Percentiles rank a stretch among this genome's conserved stretches.
phyloP scores from a whole-genome alignment of 2,113 vertebrate genomes.

The Rhea pennata region DNA sequence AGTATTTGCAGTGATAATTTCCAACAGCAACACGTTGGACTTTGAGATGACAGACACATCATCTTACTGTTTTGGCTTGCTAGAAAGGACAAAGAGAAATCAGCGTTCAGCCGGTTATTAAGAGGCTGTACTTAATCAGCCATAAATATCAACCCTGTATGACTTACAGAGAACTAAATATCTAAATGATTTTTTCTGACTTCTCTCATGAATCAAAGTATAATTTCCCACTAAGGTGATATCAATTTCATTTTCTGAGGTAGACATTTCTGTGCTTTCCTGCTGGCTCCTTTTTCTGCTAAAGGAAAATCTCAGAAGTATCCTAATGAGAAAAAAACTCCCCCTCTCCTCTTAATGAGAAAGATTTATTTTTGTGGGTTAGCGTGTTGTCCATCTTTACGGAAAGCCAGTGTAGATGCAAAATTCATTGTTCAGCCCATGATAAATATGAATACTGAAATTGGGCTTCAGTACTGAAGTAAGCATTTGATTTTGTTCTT shows the following conservation, averaged over 20 bases:
- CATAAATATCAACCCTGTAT: background rate
- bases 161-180: background rate
- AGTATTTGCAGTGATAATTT: background rate
- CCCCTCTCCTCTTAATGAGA: background rate
- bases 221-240: background rate
- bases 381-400: background rate
- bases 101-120: background rate
- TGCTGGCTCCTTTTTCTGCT: background rate
- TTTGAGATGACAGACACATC: background rate
- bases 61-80: background rate
- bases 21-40: background rate
- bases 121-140: background rate
- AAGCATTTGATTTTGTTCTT: background rate
- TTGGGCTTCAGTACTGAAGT: background rate
- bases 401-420: background rate
- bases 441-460: background rate
- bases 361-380: background rate
- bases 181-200: background rate
- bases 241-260: background rate
- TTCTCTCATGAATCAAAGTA: background rate
- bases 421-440: background rate
- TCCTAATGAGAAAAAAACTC: background rate
- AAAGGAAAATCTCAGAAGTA: background rate
- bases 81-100: background rate
- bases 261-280: background rate